Percentiles rank a stretch among this genome's conserved stretches.
phyloP scores from a whole-genome alignment of 2,888 invertebrate species.

The Phalera bucephala region DNA sequence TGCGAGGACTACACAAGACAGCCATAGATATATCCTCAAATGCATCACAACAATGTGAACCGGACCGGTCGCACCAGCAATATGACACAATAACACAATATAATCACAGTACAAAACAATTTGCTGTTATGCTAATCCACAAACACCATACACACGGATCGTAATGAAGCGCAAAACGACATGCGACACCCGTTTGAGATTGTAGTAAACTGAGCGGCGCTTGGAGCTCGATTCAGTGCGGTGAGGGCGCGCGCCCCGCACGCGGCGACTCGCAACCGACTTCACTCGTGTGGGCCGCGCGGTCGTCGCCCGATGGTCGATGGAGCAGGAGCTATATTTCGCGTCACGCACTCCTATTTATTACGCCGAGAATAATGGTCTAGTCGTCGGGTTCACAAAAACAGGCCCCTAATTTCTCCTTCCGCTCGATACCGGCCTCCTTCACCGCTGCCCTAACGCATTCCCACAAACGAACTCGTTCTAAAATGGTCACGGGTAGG shows the following conservation, averaged over 20 bases:
- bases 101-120: slow-evolving; percentile 76
- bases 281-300: slow-evolving; percentile 57
- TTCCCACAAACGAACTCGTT: slow-evolving; percentile 41
- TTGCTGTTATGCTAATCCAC: slow-evolving; percentile 77
- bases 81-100: slow-evolving; percentile 67
- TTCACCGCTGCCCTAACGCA: slow-evolving; percentile 14
- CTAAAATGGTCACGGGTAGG: slow-evolving; percentile 52
- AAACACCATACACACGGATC: slow-evolving; percentile 74
- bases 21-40: slow-evolving; percentile 89
- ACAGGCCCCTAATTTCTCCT: slow-evolving; percentile 33
- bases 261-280: slow-evolving; percentile 49
- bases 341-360: slow-evolving; percentile 72
- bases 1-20: slow-evolving; percentile 88
- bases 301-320: slow-evolving; percentile 70
- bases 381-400: slow-evolving; percentile 35
- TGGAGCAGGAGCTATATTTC: slow-evolving; percentile 61
- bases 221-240: slow-evolving; percentile 65
- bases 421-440: slow-evolving; percentile 22
- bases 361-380: slow-evolving; percentile 45
- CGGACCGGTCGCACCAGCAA: slow-evolving; percentile 65
- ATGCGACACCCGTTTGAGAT: slow-evolving; percentile 60
- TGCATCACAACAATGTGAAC: slow-evolving; percentile 86
- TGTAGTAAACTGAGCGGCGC: slow-evolving; percentile 75
- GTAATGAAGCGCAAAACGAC: slow-evolving; percentile 64
- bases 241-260: slow-evolving; percentile 60